phyloP scores from a whole-genome alignment of 1,140 invertebrate genomes.

The Brachionus rubens region DNA sequence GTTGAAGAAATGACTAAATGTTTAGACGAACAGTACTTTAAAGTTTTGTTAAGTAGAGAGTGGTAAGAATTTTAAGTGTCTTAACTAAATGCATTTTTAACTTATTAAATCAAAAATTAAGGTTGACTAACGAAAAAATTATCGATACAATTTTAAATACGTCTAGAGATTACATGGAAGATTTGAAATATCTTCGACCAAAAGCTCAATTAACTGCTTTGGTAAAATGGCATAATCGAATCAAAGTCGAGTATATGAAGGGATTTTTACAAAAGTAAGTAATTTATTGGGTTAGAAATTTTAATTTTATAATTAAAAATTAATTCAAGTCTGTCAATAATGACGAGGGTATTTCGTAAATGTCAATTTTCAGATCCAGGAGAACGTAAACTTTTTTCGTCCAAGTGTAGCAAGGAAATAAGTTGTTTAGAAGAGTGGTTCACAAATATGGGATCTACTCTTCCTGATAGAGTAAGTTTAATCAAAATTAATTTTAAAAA shows the following conservation, averaged over 20 bases:
- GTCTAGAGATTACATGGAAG: conserved; percentile 40
- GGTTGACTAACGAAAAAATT: conserved; percentile 7
- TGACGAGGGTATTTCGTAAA: conserved; percentile 7
- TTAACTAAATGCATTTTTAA: too few species aligned
- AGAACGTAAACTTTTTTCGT: neutral
- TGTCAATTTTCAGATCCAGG: conserved; percentile 20
- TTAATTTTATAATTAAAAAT: neutral
- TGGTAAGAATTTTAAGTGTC: neutral
- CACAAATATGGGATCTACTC: neutral
- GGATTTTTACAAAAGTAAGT: conserved; percentile 45
- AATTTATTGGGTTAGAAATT: too few species aligned
- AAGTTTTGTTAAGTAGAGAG: conserved; percentile 15
- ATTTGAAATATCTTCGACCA: conserved; percentile 12
- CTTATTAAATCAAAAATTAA: too few species aligned
- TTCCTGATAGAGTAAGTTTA: conserved; percentile 18
- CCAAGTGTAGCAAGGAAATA: conserved; percentile 10
- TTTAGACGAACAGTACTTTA: conserved; percentile 45
- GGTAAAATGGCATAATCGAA: conserved; percentile 36
- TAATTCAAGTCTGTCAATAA: neutral
- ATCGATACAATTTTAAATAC: conserved; percentile 25
- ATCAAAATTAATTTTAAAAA: neutral
- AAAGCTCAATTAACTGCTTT: conserved; percentile 13
- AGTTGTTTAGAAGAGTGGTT: conserved; percentile 37
- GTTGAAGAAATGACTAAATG: conserved; percentile 33
- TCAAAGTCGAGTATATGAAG: conserved; percentile 44